These are phyloP conservation scores for Thaumatotibia leucotreta DNA, from an alignment of 1,140 invertebrate genomes.

Conservation along the genomic window DNA sequence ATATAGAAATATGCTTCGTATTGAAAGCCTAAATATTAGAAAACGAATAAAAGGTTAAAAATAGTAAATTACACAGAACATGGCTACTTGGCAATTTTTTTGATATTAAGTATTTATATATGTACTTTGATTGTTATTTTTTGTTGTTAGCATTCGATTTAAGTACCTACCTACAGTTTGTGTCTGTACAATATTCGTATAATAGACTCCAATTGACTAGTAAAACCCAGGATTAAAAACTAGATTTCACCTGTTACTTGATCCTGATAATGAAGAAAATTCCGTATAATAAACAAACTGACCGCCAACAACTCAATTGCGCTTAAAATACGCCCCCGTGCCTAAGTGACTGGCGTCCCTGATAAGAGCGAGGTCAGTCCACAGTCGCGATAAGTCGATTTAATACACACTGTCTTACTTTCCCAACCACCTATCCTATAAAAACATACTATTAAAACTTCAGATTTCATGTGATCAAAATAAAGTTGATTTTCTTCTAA, in stretches of 20 bases:
- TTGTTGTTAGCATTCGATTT: too few species aligned
- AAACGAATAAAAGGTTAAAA: not conserved
- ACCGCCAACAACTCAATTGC: slow-evolving; percentile 9
- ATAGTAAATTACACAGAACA: too few species aligned
- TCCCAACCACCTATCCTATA: not conserved
- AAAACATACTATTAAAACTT: not conserved
- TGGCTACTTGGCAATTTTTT: too few species aligned
- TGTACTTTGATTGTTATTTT: too few species aligned
- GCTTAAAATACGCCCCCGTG: slow-evolving; percentile 9
- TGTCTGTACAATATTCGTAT: too few species aligned
- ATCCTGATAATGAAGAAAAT: not conserved
- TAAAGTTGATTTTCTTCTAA: not conserved
- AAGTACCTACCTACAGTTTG: too few species aligned
- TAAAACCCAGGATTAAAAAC: too few species aligned
- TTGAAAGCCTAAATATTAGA: slow-evolving; percentile 19
- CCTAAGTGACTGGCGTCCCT: slow-evolving; percentile 52
- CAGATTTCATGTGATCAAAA: not conserved
- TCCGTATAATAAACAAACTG: not conserved
- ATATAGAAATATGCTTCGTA: too few species aligned
- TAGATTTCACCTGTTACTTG: not conserved
- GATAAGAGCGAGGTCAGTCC: slow-evolving; percentile 65
- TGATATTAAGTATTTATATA: too few species aligned
- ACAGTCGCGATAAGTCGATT: slow-evolving; percentile 67
- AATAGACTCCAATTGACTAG: too few species aligned
- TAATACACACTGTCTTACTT: slow-evolving; percentile 35